Evolutionary conservation across 2,113 vertebrate genomes (phyloP).

Genomic region (Menura novaehollandiae): DNA sequence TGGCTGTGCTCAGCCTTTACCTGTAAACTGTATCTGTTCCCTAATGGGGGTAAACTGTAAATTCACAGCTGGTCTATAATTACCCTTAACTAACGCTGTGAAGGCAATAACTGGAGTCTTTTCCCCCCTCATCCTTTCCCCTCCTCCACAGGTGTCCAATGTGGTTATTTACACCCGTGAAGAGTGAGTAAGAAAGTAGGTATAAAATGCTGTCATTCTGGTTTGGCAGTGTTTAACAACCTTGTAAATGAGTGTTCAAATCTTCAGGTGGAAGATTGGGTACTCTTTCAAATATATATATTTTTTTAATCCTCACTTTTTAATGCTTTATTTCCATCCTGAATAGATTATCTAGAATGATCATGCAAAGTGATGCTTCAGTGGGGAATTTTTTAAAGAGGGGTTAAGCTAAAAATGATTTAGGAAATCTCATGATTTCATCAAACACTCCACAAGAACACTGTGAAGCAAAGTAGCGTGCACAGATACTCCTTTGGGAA

Average conservation of each 20-base stretch:
- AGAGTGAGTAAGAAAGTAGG: background rate
- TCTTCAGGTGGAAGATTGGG: background rate
- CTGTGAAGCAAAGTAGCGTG: background rate
- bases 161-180: constrained; percentile 34
- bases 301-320: background rate
- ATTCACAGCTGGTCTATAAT: background rate
- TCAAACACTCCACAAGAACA: background rate
- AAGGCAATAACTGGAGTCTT: background rate
- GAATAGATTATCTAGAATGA: background rate
- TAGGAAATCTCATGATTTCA: background rate
- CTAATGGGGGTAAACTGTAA: background rate
- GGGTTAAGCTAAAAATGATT: background rate
- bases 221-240: constrained; percentile 32
- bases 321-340: background rate
- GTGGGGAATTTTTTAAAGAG: background rate
- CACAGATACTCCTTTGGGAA: background rate
- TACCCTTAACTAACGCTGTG: background rate
- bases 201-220: constrained; percentile 55
- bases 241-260: background rate
- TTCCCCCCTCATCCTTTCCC: fast-evolving
- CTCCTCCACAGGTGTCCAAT: constrained; percentile 1
- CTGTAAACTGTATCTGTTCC: background rate
- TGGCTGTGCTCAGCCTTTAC: background rate
- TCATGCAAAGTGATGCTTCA: background rate
- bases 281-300: background rate